Evolutionary conservation across 1,140 invertebrate genomes (phyloP).

Genomic region (Andricus grossulariae): DNA sequence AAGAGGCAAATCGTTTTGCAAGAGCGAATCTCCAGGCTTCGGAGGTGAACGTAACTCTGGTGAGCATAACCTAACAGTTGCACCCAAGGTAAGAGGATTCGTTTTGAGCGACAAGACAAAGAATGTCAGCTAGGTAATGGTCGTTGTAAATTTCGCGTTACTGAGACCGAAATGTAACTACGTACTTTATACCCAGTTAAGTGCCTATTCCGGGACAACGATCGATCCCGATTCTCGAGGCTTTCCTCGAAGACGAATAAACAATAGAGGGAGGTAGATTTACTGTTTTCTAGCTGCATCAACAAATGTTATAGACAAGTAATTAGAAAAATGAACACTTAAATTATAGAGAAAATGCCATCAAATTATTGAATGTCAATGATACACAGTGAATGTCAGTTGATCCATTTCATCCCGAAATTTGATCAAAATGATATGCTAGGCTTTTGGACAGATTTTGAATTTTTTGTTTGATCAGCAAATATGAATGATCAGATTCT

Average conservation of each 20-base stretch:
- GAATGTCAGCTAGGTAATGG: constrained; percentile 68
- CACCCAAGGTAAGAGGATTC: constrained; percentile 42
- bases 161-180: constrained; percentile 40
- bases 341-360: too few relatives aligned
- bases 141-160: constrained; percentile 67
- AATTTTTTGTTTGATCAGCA: too few relatives aligned
- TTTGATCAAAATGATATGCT: too few relatives aligned
- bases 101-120: constrained; percentile 69
- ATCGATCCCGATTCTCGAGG: constrained; percentile 34
- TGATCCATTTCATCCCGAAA: too few relatives aligned
- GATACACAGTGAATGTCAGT: too few relatives aligned
- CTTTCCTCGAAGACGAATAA: constrained; percentile 23
- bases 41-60: constrained; percentile 54
- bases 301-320: neutral
- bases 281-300: neutral
- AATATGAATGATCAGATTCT: too few relatives aligned
- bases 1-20: constrained; percentile 59
- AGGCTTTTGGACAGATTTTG: too few relatives aligned
- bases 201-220: constrained; percentile 40
- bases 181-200: constrained; percentile 43
- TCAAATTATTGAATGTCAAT: too few relatives aligned
- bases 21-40: constrained; percentile 50
- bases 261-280: neutral
- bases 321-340: neutral
- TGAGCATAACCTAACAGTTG: constrained; percentile 52